A percentile compares a stretch with the other conserved stretches of the same genome.
Conservation (phyloP, 2,797 vertebrate species). For the Malacoraja senta region DNA sequence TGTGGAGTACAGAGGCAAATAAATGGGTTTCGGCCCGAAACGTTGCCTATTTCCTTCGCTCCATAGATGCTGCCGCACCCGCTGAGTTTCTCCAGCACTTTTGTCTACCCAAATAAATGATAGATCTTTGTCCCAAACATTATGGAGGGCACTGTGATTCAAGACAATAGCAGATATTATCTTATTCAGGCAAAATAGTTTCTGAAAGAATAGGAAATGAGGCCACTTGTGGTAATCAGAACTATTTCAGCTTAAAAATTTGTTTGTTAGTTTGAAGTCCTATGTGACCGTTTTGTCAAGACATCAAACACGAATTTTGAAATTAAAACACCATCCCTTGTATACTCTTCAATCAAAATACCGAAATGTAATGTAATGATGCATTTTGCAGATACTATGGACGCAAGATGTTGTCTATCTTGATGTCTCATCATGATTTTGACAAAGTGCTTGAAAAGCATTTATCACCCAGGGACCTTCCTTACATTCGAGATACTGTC, state of each 20-base stretch:
- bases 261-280: background rate
- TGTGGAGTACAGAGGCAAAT: too few relatives aligned
- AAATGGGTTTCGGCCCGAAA: too few relatives aligned
- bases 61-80: too few relatives aligned
- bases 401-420: slow-evolving; percentile 75
- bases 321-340: background rate
- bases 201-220: background rate
- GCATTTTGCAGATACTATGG: slow-evolving; percentile 72
- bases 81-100: too few relatives aligned
- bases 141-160: background rate
- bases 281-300: background rate
- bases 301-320: background rate
- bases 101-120: too few relatives aligned
- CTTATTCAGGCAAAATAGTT: background rate
- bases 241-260: background rate
- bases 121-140: too few relatives aligned
- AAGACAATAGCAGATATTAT: background rate
- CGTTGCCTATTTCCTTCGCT: too few relatives aligned
- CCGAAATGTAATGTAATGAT: background rate
- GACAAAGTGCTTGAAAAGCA: slow-evolving; percentile 80
- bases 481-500: slow-evolving; percentile 71
- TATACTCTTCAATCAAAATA: background rate
- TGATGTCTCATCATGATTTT: slow-evolving; percentile 79
- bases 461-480: slow-evolving; percentile 73
- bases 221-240: background rate